Evolutionary conservation across 2,113 vertebrate species (phyloP), one percentile per base, ranked within the genome.

Genomic region (Chaetodon trifascialis): DNA sequence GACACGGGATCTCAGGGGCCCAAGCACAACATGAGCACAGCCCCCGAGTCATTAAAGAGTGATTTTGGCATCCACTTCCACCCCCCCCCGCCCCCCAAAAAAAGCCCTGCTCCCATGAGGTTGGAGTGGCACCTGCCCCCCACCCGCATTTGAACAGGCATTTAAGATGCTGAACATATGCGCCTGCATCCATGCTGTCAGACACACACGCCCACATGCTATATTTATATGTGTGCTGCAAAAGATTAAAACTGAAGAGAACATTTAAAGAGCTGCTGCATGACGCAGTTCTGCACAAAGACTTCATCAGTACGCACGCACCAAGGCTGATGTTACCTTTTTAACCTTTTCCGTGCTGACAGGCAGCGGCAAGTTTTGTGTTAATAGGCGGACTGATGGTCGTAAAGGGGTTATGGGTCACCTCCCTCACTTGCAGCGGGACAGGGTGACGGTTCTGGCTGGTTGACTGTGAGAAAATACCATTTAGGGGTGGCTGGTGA

Each of bases 381-480:
- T 84, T 84, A 82, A 82, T 76, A 59, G 64, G 82, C 30, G 49
- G 74, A 83, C 88, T 92, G 87, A 90, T 84, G 80, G 88, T 54
- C 80, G 49, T 62, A 40, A 5, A 77, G 36, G 30, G 88, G 91
- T 89, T 75, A 90, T 36, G 92, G 93, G 91, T 92, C 89, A 87
- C 84, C 85, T 89, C 89, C 86, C 82, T 81, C 67, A 46, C 83
- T 93, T 91, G 87, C 86, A 70, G 80, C 23, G 74, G 80, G 81
- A 94, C 95, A 94, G 95, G 95, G 95, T 96, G 95, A 96, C 95
- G 58, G 97, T 97, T 97, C 96, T 95, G 97, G 96, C 93, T 97
- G 96, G 96, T 96, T 94, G 96, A 86, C 92, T 94, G 86, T 94
- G 94, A 88, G 93, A 97, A 97, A 97, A 98, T 95, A 97, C 94